phyloP scores from a whole-genome alignment of 2,797 vertebrate species.

The Argya squamiceps region DNA sequence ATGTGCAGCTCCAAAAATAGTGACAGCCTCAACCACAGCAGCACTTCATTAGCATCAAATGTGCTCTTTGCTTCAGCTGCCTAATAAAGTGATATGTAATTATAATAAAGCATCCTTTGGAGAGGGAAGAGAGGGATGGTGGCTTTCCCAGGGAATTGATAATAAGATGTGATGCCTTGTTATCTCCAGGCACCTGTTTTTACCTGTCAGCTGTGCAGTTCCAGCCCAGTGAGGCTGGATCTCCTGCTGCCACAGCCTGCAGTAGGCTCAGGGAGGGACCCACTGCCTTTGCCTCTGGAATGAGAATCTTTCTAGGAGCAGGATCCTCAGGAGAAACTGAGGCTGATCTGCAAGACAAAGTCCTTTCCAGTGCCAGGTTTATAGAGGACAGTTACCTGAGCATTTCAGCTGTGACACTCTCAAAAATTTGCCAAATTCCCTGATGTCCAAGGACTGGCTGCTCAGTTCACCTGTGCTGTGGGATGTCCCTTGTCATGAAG shows the following conservation, averaged over 20 bases:
- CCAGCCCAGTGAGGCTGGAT: not conserved
- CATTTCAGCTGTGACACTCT: not conserved
- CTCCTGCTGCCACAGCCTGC: not conserved
- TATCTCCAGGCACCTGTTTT: not conserved
- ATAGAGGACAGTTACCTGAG: not conserved
- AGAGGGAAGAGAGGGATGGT: constrained; percentile 39
- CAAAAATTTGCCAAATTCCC: not conserved
- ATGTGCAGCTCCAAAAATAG: constrained; percentile 61
- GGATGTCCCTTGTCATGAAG: not conserved
- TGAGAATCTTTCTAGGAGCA: not conserved
- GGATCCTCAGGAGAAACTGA: not conserved
- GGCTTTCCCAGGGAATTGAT: constrained; percentile 30
- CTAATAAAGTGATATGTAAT: constrained; percentile 58
- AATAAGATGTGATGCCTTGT: not conserved
- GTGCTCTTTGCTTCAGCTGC: constrained; percentile 50
- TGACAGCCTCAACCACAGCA: constrained; percentile 50
- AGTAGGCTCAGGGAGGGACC: not conserved
- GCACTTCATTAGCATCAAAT: constrained; percentile 59
- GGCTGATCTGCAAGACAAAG: not conserved
- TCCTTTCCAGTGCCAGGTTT: not conserved
- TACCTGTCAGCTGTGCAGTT: not conserved
- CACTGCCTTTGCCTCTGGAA: not conserved
- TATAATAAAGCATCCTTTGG: constrained; percentile 47
- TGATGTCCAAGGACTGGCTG: not conserved
- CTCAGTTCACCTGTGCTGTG: not conserved